Conservation (phyloP, 1,140 invertebrate species). For the Asbolus verrucosus region DNA sequence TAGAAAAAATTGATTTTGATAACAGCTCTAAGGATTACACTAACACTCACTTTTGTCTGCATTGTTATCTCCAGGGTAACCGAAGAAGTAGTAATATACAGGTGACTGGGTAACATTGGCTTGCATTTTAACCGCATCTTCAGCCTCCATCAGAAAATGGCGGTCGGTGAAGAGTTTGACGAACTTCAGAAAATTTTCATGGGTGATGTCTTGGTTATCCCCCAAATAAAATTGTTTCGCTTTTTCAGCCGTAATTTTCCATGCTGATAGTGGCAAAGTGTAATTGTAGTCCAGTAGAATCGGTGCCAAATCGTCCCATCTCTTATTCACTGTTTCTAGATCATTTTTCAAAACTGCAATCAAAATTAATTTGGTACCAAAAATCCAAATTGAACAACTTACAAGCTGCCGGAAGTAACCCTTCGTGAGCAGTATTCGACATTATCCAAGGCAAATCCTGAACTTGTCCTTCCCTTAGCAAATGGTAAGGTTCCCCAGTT, state of each 20-base stretch:
- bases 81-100: conserved; percentile 71
- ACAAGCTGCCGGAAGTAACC: conserved; percentile 62
- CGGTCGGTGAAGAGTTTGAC: conserved; percentile 70
- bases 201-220: conserved; percentile 1
- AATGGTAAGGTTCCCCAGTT: conserved; percentile 66
- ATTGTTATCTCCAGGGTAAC: conserved; percentile 58
- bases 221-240: conserved; percentile 63
- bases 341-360: too few species aligned
- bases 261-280: conserved; percentile 67
- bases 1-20: conserved; percentile 14
- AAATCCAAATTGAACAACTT: too few species aligned
- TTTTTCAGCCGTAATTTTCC: conserved; percentile 65
- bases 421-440: conserved; percentile 61
- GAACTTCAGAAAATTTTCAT: conserved; percentile 57
- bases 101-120: conserved; percentile 68
- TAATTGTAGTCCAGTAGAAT: conserved; percentile 73
- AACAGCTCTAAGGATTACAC: not conserved
- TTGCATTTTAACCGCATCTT: conserved; percentile 69
- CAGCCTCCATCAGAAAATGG: conserved; percentile 68
- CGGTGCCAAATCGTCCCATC: conserved; percentile 71
- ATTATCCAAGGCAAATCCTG: conserved; percentile 63
- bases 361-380: too few species aligned
- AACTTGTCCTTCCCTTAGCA: conserved; percentile 66
- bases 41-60: not conserved
- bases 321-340: conserved; percentile 68